Base-by-base conservation (phyloP, 2,888 invertebrate species). In the Cantharis nigra region DNA sequence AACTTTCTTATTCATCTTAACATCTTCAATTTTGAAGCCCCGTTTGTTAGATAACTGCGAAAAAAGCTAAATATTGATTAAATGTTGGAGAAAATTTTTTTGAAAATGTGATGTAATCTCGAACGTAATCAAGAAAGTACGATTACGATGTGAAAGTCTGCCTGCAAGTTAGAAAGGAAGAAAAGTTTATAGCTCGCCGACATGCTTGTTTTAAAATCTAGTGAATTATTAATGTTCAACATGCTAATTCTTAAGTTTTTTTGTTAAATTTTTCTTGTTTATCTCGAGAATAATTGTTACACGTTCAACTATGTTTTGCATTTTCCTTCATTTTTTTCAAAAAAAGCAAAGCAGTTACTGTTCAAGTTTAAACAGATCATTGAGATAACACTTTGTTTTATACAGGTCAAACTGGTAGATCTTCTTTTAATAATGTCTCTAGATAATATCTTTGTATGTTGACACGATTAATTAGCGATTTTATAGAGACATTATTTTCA, bases 181-280 rank as follows among this genome's bases (percentile, higher is more conserved):
- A 67, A 67, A 67, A 67, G 65, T 67, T 67, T 67, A 26, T 20
- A 3, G 20, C 65, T 23, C 26, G 65, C n/a, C 26, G 65, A 67
- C 65, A 67, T 26, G 65, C 65, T 67, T 4, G 65, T 67, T 67
- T 65, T 67, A 18, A 23, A 49, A 49, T 26, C n/a, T 67, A 23
- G 65, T 67, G 65, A 67, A 67, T 67, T 67, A 67, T 67, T 67
- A 67, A 67, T 67, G 65, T 67, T 67, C 26, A 23, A 67, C 65
- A 67, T 67, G 65, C 26, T 49, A 49, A 49, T 49, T 49, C 49
- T 23, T 23, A 18, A 20, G 23, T 20, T 65, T 18, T 18, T 18
- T 18, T 65, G 65, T 18, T 18, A n/a, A n/a, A 16, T 67, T 67
- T 67, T 23, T 67, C 26, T 26, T 26, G 26, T 67, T 67, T 67